phyloP scores from a whole-genome alignment of 2,888 invertebrate genomes.

The Auanema sp. region DNA sequence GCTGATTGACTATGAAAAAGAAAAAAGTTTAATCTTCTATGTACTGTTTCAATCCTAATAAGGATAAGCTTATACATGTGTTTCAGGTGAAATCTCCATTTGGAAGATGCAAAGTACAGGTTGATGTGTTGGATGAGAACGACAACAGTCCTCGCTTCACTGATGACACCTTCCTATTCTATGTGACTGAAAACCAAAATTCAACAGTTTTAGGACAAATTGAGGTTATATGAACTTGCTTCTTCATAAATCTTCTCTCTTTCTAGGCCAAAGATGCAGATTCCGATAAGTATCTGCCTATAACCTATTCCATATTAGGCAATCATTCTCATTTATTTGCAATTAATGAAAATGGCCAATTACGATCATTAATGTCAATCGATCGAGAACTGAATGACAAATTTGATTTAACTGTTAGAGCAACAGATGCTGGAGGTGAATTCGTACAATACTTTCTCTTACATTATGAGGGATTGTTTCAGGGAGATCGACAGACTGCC shows the following conservation, averaged over 20 bases:
- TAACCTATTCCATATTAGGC: constrained; percentile 18
- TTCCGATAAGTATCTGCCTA: constrained; percentile 8
- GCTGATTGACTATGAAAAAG: not conserved
- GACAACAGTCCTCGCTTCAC: constrained; percentile 20
- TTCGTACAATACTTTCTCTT: constrained; percentile 1
- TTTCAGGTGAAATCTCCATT: constrained; percentile 4
- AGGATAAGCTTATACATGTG: not conserved
- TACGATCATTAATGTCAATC: constrained; percentile 26
- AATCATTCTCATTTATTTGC: constrained; percentile 26
- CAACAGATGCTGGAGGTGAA: constrained; percentile 32
- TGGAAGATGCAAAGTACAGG: constrained; percentile 10
- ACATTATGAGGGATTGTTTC: not conserved
- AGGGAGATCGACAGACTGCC: constrained; percentile 26
- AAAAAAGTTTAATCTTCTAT: not conserved
- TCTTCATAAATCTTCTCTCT: not conserved
- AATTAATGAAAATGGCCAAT: constrained; percentile 27
- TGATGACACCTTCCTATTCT: constrained; percentile 27
- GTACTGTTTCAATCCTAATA: not conserved
- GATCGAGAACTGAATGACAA: constrained; percentile 37
- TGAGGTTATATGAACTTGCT: constrained; percentile 7
- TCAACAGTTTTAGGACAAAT: constrained; percentile 27
- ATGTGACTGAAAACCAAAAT: constrained; percentile 30
- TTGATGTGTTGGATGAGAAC: constrained; percentile 9
- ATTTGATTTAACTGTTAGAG: constrained; percentile 37
- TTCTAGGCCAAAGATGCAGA: constrained; percentile 26